phyloP scores from a whole-genome alignment of 1,140 invertebrate genomes.

The Grapholita molesta region DNA sequence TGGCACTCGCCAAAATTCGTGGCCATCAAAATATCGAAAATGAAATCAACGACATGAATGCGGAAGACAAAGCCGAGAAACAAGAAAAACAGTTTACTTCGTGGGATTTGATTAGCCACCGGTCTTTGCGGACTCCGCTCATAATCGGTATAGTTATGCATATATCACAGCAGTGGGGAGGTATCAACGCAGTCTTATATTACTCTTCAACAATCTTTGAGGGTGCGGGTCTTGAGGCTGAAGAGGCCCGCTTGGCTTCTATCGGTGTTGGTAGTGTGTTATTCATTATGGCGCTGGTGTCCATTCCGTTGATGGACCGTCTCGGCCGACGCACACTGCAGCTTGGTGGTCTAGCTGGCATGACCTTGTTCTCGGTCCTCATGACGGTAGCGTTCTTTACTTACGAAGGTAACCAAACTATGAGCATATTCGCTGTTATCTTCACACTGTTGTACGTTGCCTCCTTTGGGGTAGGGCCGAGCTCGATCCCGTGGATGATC shows the following conservation, averaged over 20 bases:
- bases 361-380: conserved; percentile 95
- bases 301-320: conserved; percentile 95
- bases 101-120: conserved; percentile 87
- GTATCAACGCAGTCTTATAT: conserved; percentile 96
- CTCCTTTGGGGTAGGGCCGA: conserved; percentile 95
- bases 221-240: conserved; percentile 86
- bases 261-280: conserved; percentile 96
- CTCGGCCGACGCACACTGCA: conserved; percentile 93
- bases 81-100: conserved; percentile 90
- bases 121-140: conserved; percentile 87
- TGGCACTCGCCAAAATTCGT: conserved; percentile 65
- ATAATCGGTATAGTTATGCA: conserved; percentile 96
- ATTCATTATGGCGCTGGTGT: conserved; percentile 94
- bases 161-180: conserved; percentile 95
- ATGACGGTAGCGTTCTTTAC: conserved; percentile 88
- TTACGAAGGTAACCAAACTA: conserved; percentile 76
- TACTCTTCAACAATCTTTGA: conserved; percentile 93
- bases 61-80: conserved; percentile 90
- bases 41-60: conserved; percentile 94
- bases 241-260: conserved; percentile 89
- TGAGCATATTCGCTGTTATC: conserved; percentile 86
- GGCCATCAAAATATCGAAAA: conserved; percentile 84
- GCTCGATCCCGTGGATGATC: conserved; percentile 98
- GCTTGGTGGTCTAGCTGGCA: conserved; percentile 91
- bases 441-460: conserved; percentile 94